Evolutionary conservation across 2,113 vertebrate genomes (phyloP).

Genomic region (Ancistrus triradiatus): DNA sequence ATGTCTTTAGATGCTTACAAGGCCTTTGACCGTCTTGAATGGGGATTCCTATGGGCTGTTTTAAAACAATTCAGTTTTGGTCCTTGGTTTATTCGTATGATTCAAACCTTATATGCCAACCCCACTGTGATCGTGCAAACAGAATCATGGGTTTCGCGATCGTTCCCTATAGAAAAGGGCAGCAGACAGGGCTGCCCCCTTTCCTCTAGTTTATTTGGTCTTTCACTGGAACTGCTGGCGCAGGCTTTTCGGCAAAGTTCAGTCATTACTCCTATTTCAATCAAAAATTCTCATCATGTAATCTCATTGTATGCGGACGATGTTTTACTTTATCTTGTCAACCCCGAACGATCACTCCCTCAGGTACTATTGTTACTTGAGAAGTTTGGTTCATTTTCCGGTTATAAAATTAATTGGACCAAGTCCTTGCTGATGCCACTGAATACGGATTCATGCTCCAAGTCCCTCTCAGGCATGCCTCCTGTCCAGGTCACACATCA

Average conservation of each 20-base stretch:
- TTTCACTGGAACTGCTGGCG: conserved; percentile 18
- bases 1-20: conserved; percentile 34
- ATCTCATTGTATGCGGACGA: too few relatives aligned
- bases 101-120: conserved; percentile 15
- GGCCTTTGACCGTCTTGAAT: conserved; percentile 19
- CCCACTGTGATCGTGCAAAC: too few relatives aligned
- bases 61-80: conserved; percentile 14
- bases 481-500: background rate
- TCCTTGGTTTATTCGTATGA: conserved; percentile 20
- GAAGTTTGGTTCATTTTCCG: conserved; percentile 21
- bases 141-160: too few relatives aligned
- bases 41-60: conserved; percentile 7
- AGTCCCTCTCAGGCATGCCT: too few relatives aligned
- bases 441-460: background rate
- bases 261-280: too few relatives aligned
- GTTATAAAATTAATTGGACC: conserved; percentile 27
- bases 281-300: too few relatives aligned
- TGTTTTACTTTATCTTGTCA: conserved; percentile 21
- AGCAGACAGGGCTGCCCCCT: conserved; percentile 19
- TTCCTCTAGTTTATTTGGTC: conserved; percentile 25
- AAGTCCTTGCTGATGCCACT: conserved; percentile 25
- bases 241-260: too few relatives aligned
- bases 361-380: conserved; percentile 19
- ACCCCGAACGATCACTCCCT: conserved; percentile 16
- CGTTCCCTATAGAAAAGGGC: conserved; percentile 20